Conservation (phyloP, 2,888 invertebrate species). For the Callimorpha dominula region DNA sequence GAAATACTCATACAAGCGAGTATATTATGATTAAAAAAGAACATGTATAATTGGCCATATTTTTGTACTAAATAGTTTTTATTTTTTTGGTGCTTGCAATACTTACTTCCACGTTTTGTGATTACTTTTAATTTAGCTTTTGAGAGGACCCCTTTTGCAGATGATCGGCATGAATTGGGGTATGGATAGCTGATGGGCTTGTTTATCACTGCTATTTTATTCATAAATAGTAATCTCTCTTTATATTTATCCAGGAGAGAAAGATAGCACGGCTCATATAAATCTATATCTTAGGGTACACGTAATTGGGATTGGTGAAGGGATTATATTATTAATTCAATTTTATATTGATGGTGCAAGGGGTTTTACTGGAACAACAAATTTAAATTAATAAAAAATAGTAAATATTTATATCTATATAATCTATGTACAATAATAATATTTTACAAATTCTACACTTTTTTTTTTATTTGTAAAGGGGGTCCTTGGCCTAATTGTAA, state of each 20-base stretch:
- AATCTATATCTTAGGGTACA: background rate
- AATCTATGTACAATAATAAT: background rate
- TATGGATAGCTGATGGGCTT: background rate
- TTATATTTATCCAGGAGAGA: background rate
- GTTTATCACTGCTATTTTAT: background rate
- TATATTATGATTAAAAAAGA: background rate
- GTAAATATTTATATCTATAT: too few relatives aligned
- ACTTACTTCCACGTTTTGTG: conserved; percentile 47
- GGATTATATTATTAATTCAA: background rate
- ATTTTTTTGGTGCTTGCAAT: conserved; percentile 54
- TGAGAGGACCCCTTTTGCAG: conserved; percentile 44
- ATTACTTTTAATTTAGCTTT: conserved; percentile 41
- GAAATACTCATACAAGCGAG: background rate
- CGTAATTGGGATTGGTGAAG: background rate
- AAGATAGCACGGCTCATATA: background rate
- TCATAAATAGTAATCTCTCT: background rate
- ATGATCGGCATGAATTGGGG: conserved; percentile 6
- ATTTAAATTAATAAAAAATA: background rate
- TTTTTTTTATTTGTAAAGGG: conserved; percentile 40
- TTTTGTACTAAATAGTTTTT: conserved; percentile 33
- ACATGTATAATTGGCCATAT: conserved; percentile 45
- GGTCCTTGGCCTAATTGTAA: conserved; percentile 48
- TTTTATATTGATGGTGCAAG: conserved; percentile 1
- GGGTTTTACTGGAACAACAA: background rate
- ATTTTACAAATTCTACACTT: background rate